Base-by-base conservation (phyloP, 1,140 invertebrate genomes). In the Magallana angulata region DNA sequence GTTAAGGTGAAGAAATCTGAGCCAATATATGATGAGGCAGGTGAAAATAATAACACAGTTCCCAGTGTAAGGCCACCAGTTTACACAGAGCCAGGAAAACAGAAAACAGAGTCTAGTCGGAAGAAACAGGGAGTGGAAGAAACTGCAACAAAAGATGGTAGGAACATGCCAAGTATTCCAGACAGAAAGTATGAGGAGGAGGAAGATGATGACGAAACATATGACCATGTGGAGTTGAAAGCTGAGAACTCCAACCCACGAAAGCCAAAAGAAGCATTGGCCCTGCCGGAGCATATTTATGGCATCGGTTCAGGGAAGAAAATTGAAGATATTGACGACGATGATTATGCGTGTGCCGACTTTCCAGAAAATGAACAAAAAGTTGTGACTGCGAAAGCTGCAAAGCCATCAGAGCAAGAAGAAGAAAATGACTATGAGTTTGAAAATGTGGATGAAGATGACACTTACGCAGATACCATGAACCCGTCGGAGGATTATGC, bases 381-480 rank as follows among this genome's bases (percentile, higher is more conserved):
- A 16, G 62, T 16, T 64, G 62, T 16, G 14, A 18, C 14, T 64
- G 62, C 14, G 1, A 59, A 9, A 57, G 36, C 6, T 16, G 1
- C 12, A 12, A 12, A 7, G n/a, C 60, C 11, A 64, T 48, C 60
- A 4, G 16, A 60, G 30, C 16, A 30, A 58, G 58, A 16, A 9
- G 58, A 62, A 8, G 16, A 84, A n/a, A 64, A 59, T 48, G 83
- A 84, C 57, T 48, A 84, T 48, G 83, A 84, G n/a, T 59, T 58
- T 84, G 83, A 84, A 30, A 48, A 84, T 84, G 83, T 62, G 8
- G 83, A 62, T 36, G 83, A 84, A 14, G 83, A 84, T 14, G 83
- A 84, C 14, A 59, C 57, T 59, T 59, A 84, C 30, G 83, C 56
- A 58, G 83, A 84, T 84, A 64, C 57, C 3, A 64, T 58, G 56